These are phyloP conservation scores for Cygnus buccinator DNA, from an alignment of 2,113 vertebrate species.

Conservation along the genomic window DNA sequence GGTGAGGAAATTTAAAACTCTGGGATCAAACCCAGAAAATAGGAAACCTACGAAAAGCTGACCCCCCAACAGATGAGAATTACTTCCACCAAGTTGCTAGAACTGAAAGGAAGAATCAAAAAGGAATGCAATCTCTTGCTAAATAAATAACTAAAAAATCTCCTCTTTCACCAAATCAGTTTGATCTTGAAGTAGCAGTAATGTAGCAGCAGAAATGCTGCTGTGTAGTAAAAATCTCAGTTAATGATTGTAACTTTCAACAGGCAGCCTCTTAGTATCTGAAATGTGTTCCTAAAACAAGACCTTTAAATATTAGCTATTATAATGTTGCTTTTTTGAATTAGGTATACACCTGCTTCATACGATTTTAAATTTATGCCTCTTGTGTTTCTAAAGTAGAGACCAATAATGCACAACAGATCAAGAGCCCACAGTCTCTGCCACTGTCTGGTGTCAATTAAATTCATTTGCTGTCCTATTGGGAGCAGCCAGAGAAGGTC, in stretches of 20 bases:
- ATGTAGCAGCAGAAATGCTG: background rate
- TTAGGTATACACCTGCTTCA: background rate
- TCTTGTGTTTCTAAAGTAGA: constrained; percentile 25
- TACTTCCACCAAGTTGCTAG: background rate
- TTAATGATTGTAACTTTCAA: background rate
- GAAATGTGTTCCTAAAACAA: background rate
- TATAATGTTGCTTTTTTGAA: background rate
- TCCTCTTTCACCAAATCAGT: background rate
- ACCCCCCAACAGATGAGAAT: background rate
- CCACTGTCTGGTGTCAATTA: constrained; percentile 40
- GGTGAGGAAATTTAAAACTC: background rate
- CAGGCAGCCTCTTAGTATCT: background rate
- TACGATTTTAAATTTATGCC: constrained; percentile 21
- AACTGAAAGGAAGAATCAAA: background rate
- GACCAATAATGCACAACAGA: background rate
- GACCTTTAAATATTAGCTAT: constrained; percentile 36
- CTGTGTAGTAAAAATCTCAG: constrained; percentile 6
- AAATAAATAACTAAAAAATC: background rate
- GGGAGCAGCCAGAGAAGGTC: background rate
- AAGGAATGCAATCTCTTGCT: background rate
- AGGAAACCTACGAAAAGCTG: background rate
- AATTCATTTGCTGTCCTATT: background rate
- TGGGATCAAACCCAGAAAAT: background rate
- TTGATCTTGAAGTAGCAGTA: background rate
- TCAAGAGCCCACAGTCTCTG: background rate